Evolutionary conservation across 2,888 invertebrate species (phyloP), one percentile per base, ranked within the genome.

Genomic region (Tetragonisca angustula): DNA sequence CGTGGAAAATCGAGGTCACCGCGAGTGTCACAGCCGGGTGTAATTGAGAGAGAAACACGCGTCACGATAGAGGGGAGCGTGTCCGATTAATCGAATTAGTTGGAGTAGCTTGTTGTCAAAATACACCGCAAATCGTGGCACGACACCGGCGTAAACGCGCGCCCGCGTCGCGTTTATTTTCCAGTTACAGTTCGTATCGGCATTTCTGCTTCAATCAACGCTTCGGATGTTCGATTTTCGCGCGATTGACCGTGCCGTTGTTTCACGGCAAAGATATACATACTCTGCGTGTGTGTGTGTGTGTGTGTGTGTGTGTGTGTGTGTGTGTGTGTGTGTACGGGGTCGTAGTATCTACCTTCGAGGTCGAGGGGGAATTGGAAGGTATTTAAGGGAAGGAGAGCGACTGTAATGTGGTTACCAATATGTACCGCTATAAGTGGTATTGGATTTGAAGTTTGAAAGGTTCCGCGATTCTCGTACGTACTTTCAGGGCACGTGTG

Each of bases 151-250:
- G 82, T 71, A 76, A 81, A 83, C 76, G 56, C 71, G 56, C 83
- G 62, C 54, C 24, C 27, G 50, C 72, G 56, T 76, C 71, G 62
- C 68, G 82, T 83, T 76, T 83, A 76, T 83, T 83, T 83, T 83
- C 62, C 71, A 81, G 83, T 82, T 76, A 76, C 82, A 68, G 76
- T 68, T 82, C 72, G 82, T 82, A 76, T 82, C 83, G 72, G 62
- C 43, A 70, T 83, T 83, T 81, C 83, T 82, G 82, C 83, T 64
- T 83, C 82, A 81, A 83, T 83, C 83, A 81, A 81, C 82, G 71
- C 81, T 76, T 59, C 82, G 62, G 62, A 62, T 50, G 72, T 83
- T 83, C 83, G 69, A 72, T 81, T 83, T 50, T 82, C 82, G 67
- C 76, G 72, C 77, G 70, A 78, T 75, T 71, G 56, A 62, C 61